Evolutionary conservation across 2,113 vertebrate genomes (phyloP).

Genomic region (Archocentrus centrarchus): DNA sequence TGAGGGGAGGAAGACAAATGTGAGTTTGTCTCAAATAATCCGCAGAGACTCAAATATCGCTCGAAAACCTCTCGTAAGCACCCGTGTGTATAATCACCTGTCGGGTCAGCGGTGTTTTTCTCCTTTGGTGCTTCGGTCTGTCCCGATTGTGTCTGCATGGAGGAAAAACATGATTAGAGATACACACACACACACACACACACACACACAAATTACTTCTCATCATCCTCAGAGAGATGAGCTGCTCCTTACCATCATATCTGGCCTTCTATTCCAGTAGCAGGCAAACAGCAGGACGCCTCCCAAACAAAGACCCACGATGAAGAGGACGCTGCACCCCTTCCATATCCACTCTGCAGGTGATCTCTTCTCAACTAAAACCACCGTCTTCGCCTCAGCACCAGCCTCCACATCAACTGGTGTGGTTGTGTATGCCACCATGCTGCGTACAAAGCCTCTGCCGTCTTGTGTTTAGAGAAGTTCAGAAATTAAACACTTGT

Average conservation of each 20-base stretch:
- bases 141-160: constrained; percentile 16
- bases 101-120: not conserved
- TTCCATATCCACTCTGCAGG: constrained; percentile 60
- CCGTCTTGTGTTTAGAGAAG: not conserved
- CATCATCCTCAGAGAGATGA: not conserved
- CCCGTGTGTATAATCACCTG: constrained; percentile 46
- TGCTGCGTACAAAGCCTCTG: constrained; percentile 30
- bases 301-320: constrained; percentile 48
- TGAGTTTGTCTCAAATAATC: constrained; percentile 29
- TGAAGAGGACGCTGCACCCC: constrained; percentile 17
- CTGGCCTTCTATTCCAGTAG: constrained; percentile 40
- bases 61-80: not conserved
- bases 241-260: constrained; percentile 40
- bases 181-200: not conserved
- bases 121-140: constrained; percentile 11
- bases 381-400: constrained; percentile 42
- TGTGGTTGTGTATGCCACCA: constrained; percentile 66
- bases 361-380: constrained; percentile 60
- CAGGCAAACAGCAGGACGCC: constrained; percentile 53
- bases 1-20: constrained; percentile 32
- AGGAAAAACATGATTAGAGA: not conserved
- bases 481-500: not conserved
- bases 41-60: not conserved
- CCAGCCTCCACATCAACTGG: constrained; percentile 64
- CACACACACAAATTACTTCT: not conserved